phyloP scores from a whole-genome alignment of 2,888 invertebrate genomes.

The Drosophila suboccidentalis region DNA sequence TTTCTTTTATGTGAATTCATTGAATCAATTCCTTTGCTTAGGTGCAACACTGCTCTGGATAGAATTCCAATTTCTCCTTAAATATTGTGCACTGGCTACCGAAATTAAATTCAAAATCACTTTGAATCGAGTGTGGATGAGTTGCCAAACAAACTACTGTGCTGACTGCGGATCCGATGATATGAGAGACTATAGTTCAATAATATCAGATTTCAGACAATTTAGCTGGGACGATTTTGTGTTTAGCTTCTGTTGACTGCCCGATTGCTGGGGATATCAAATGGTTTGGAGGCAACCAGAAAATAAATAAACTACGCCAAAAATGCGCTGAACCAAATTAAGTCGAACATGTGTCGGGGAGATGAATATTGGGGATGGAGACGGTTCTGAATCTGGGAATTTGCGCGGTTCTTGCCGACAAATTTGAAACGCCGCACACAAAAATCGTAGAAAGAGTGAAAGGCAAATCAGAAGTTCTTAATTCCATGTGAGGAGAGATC shows the following conservation, averaged over 20 bases:
- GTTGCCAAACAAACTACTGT: constrained; percentile 50
- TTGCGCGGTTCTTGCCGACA: constrained; percentile 50
- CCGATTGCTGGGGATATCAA: constrained; percentile 44
- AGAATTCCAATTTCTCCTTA: constrained; percentile 5
- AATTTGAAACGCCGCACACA: constrained; percentile 69
- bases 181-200: constrained; percentile 21
- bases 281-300: constrained; percentile 31
- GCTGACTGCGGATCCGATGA: constrained; percentile 22
- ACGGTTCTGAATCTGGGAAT: constrained; percentile 32
- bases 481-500: constrained; percentile 51
- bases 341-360: constrained; percentile 57
- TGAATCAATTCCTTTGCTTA: neutral
- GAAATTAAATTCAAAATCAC: constrained; percentile 19
- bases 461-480: constrained; percentile 65
- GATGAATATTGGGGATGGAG: neutral
- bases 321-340: constrained; percentile 72
- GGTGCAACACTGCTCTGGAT: neutral
- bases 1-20: neutral
- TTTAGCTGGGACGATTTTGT: constrained; percentile 48
- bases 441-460: constrained; percentile 64
- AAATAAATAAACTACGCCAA: constrained; percentile 32
- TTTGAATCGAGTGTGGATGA: constrained; percentile 11
- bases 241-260: constrained; percentile 73
- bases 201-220: constrained; percentile 70
- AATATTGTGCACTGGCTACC: constrained; percentile 29